Base-by-base conservation (phyloP, 2,113 vertebrate genomes). In the Murina feae region DNA sequence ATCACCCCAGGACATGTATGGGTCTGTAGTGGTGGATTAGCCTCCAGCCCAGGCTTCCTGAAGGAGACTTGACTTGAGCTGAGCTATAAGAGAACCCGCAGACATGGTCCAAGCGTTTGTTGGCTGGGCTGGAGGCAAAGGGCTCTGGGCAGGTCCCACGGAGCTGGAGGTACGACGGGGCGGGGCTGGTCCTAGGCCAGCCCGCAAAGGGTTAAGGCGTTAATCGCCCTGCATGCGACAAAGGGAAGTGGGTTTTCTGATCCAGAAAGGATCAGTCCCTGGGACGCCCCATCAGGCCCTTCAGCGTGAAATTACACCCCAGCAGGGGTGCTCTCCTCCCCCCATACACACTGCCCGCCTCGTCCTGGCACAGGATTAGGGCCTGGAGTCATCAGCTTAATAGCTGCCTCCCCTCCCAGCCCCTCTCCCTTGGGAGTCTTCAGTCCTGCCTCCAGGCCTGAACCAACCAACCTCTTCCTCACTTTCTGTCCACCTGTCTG, bases 241-340 rank as follows among this genome's bases (percentile, higher is more conserved):
- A 98, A 98, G 98, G 96, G 98, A 98, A 98, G 98, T 98, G 97
- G 96, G 98, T 98, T 98, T 98, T 98, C 98, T 98, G 98, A 99
- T 98, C 98, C 98, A 98, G 98, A 98, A 98, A 98, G 98, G 98
- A 98, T 98, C 98, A 98, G 98, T 98, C 98, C 97, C 97, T 97
- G 97, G 98, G 98, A 98, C 78, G 98, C 98, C 98, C 98, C 98
- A 98, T 98, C 98, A 98, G 98, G 95, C 98, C 98, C 97, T 98
- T 97, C 97, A 98, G 98, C 98, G 98, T 98, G 98, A 99, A 99
- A 99, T 99, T 98, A 98, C 98, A 98, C 98, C 97, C 74, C 98
- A 98, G 98, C 97, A 91, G 97, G 98, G 95, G 97, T 96, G 96
- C 98, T 97, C 96, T 97, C 98, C 96, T 97, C 96, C 98, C 88